Percentiles rank a stretch among this genome's conserved stretches.
Conservation (phyloP, 2,797 vertebrate species). For the Neosalanx taihuensis region DNA sequence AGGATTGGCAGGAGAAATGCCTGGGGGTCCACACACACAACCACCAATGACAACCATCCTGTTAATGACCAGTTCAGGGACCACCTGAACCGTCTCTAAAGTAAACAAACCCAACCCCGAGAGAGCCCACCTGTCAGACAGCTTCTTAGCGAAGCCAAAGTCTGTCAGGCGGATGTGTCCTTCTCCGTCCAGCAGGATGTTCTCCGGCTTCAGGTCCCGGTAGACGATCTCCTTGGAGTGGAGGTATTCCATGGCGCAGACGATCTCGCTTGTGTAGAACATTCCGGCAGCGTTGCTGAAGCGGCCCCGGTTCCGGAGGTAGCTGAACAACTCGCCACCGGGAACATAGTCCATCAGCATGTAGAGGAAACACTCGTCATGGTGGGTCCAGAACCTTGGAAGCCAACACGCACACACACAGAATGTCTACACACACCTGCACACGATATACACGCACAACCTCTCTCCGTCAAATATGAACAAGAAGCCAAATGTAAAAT, state of each 20-base stretch:
- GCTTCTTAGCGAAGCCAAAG: conserved; percentile 97
- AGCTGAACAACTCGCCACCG: conserved; percentile 95
- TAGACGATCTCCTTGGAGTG: conserved; percentile 92
- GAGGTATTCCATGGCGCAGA: conserved; percentile 94
- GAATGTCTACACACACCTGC: not conserved
- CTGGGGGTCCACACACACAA: too few species aligned
- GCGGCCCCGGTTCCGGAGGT: conserved; percentile 87
- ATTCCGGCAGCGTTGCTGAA: conserved; percentile 85
- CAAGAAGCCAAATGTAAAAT: not conserved
- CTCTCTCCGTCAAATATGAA: not conserved
- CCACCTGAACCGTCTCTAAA: not conserved
- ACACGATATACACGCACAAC: not conserved
- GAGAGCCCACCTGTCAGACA: conserved; percentile 82
- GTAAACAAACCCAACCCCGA: not conserved
- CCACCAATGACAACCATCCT: not conserved
- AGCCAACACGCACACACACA: conserved; percentile 4
- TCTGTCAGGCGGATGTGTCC: conserved; percentile 96
- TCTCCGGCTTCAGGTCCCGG: conserved; percentile 96
- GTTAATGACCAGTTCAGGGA: not conserved
- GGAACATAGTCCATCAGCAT: conserved; percentile 97
- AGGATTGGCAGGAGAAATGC: not conserved
- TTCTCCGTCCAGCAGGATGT: conserved; percentile 91
- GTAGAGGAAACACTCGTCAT: conserved; percentile 90
- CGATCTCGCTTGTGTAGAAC: conserved; percentile 89
- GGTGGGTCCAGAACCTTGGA: conserved; percentile 91